Conservation (phyloP, 2,888 invertebrate species). For the Meandrusa payeni region DNA sequence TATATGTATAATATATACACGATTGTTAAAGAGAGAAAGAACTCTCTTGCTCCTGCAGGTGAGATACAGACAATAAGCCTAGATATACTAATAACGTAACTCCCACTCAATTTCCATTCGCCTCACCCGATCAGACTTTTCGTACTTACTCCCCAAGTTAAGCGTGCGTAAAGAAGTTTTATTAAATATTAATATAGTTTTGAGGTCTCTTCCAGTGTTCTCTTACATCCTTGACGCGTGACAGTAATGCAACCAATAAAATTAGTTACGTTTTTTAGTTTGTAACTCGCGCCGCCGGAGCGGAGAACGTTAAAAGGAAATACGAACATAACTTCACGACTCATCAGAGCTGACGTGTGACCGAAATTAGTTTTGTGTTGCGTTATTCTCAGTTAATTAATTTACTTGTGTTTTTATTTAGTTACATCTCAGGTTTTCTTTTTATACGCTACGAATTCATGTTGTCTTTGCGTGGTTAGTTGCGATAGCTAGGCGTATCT, state of each 20-base stretch:
- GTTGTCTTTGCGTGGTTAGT: neutral
- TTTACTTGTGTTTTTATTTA: neutral
- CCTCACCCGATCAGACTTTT: too few species aligned
- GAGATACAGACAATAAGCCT: too few species aligned
- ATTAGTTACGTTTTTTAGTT: slow-evolving; percentile 19
- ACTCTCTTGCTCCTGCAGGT: too few species aligned
- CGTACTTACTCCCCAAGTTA: too few species aligned
- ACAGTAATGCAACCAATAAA: slow-evolving; percentile 19
- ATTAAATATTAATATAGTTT: too few species aligned
- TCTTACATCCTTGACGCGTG: neutral
- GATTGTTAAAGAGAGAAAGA: too few species aligned
- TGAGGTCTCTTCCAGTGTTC: slow-evolving; percentile 1
- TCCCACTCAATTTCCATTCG: too few species aligned
- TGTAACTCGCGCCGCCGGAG: neutral
- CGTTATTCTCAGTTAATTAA: neutral
- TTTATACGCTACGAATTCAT: neutral
- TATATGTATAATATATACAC: too few species aligned
- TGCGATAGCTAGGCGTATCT: too few species aligned
- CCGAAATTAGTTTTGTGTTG: slow-evolving; percentile 9
- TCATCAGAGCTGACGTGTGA: neutral
- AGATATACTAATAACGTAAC: too few species aligned
- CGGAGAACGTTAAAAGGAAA: slow-evolving; percentile 8
- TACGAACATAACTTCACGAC: neutral
- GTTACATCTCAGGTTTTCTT: neutral
- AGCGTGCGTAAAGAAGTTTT: too few species aligned